Conservation (phyloP, 2,888 invertebrate genomes). For the Azorinus chamasolen region DNA sequence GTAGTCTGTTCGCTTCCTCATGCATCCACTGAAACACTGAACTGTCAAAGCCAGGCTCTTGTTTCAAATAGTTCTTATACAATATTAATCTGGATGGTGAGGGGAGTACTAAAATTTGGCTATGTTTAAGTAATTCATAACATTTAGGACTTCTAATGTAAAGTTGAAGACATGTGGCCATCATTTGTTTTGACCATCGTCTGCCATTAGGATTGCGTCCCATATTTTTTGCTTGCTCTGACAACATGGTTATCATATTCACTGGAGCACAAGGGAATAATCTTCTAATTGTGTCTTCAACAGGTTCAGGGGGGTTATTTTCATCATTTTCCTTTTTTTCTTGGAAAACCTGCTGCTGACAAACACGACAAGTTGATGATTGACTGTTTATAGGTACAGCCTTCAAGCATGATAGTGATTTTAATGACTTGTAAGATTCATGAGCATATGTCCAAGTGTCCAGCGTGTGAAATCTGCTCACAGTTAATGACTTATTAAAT, state of each 20-base stretch:
- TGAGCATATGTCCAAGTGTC: slow-evolving; percentile 5
- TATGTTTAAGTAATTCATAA: slow-evolving; percentile 24
- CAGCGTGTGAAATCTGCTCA: slow-evolving; percentile 32
- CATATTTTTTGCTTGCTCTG: slow-evolving; percentile 27
- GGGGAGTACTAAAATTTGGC: slow-evolving; percentile 25
- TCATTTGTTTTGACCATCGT: slow-evolving; percentile 26
- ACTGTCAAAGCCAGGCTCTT: slow-evolving; percentile 1
- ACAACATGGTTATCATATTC: slow-evolving; percentile 23
- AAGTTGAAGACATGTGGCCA: slow-evolving; percentile 14
- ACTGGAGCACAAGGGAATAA: slow-evolving; percentile 12
- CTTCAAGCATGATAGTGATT: slow-evolving; percentile 5
- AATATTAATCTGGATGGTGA: slow-evolving; percentile 14
- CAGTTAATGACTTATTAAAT: slow-evolving; percentile 8
- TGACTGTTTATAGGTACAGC: slow-evolving; percentile 3
- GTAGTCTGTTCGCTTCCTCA: no score
- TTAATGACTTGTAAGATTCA: slow-evolving; percentile 2
- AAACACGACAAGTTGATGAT: neutral
- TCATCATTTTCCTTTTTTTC: slow-evolving; percentile 14
- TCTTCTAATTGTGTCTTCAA: slow-evolving; percentile 13
- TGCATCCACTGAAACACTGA: no score
- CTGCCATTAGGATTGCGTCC: slow-evolving; percentile 19
- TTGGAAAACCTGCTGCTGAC: slow-evolving; percentile 3
- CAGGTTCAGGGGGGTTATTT: slow-evolving; percentile 4
- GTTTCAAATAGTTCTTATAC: slow-evolving; percentile 8
- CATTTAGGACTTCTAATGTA: slow-evolving; percentile 26